phyloP scores from a whole-genome alignment of 2,888 invertebrate species.

The Scaptomyza cyrtandrae region DNA sequence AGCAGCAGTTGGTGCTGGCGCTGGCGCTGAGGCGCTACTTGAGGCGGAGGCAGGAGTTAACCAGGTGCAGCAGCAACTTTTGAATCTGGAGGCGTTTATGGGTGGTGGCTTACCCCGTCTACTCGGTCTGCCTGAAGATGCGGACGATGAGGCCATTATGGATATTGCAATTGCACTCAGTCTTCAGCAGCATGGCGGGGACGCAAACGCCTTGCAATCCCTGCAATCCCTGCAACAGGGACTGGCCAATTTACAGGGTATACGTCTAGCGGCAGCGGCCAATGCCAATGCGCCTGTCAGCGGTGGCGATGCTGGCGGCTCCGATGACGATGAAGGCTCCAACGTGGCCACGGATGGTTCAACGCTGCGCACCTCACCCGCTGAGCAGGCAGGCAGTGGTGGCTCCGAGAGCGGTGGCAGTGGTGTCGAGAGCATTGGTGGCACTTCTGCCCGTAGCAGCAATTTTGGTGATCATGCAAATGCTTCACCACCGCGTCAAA shows the following conservation, averaged over 20 bases:
- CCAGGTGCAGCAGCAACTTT: slow-evolving; percentile 70
- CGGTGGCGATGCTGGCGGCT: slow-evolving; percentile 90
- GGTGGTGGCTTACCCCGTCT: slow-evolving; percentile 90
- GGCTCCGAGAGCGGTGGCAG: slow-evolving; percentile 96
- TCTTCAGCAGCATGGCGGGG: slow-evolving; percentile 91
- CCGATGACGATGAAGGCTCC: slow-evolving; percentile 96
- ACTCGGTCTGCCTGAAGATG: slow-evolving; percentile 95
- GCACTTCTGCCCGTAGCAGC: slow-evolving; percentile 97
- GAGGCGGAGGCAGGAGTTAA: slow-evolving; percentile 40
- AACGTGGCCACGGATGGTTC: slow-evolving; percentile 98
- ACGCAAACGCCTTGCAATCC: slow-evolving; percentile 86
- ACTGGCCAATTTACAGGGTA: slow-evolving; percentile 82
- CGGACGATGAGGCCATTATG: slow-evolving; percentile 98
- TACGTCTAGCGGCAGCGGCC: slow-evolving; percentile 79
- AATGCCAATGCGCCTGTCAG: slow-evolving; percentile 49
- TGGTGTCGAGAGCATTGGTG: slow-evolving; percentile 95
- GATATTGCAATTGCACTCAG: slow-evolving; percentile 98
- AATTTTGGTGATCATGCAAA: slow-evolving; percentile 90
- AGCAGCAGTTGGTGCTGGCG: slow-evolving; percentile 36
- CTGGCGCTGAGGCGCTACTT: slow-evolving; percentile 50
- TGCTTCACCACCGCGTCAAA: slow-evolving; percentile 82
- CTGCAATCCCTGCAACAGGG: slow-evolving; percentile 86
- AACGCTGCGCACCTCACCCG: slow-evolving; percentile 93
- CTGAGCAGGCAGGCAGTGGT: slow-evolving; percentile 89
- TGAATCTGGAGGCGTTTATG: slow-evolving; percentile 85